These are phyloP conservation scores for Zosterops japonicus DNA, from an alignment of 2,113 vertebrate species.

Conservation along the genomic window DNA sequence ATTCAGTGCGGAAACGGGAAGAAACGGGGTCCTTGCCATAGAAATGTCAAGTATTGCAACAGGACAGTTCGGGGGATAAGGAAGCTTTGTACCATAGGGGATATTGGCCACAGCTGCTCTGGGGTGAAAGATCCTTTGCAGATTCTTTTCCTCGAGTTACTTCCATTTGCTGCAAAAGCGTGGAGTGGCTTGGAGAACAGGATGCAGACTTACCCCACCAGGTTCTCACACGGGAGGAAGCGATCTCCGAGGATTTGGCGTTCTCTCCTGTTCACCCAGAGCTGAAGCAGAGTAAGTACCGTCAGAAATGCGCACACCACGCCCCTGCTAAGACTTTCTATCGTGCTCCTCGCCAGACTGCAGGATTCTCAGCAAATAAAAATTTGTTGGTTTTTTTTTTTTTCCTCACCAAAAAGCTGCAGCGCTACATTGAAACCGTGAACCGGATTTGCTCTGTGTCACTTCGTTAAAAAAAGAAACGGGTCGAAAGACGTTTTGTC, in stretches of 20 bases:
- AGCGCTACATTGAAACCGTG: slow-evolving; percentile 30
- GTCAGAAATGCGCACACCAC: background rate
- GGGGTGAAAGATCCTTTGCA: slow-evolving; percentile 18
- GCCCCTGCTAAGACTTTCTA: background rate
- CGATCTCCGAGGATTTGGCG: background rate
- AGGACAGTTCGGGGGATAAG: background rate
- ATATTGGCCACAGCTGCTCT: slow-evolving; percentile 3
- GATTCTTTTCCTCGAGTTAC: background rate
- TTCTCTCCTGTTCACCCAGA: slow-evolving; percentile 18
- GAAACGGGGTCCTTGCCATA: slow-evolving; percentile 41
- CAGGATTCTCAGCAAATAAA: background rate
- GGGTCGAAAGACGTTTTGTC: background rate
- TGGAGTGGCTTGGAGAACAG: background rate
- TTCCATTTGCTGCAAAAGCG: background rate
- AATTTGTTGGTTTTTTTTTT: background rate
- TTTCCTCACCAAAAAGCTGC: background rate
- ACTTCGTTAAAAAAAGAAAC: background rate
- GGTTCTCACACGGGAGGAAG: background rate
- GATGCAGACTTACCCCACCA: background rate
- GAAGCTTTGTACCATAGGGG: slow-evolving; percentile 29
- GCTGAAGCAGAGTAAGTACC: slow-evolving; percentile 21
- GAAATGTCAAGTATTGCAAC: slow-evolving; percentile 49
- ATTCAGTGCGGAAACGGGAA: slow-evolving; percentile 15
- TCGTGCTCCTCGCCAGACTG: background rate
- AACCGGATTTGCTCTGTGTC: background rate